A percentile compares a stretch with the other conserved stretches of the same genome.
Conservation (phyloP, 2,888 invertebrate species). For the Nasonovia ribisnigri region DNA sequence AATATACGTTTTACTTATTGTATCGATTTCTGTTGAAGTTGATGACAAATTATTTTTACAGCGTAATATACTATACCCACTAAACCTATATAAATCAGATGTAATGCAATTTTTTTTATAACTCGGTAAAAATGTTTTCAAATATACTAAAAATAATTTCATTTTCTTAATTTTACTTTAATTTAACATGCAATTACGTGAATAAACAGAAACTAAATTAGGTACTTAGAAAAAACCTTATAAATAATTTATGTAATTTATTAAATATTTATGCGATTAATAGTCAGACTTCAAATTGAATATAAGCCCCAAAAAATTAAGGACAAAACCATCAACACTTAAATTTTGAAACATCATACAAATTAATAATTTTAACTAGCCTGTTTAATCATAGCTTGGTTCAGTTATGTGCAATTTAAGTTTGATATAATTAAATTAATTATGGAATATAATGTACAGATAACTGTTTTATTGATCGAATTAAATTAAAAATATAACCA, state of each 20-base stretch:
- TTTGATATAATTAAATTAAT: no score
- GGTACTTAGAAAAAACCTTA: background rate
- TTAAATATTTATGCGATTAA: background rate
- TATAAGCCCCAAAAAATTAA: background rate
- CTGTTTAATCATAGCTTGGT: no score
- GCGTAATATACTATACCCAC: background rate
- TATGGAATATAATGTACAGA: background rate
- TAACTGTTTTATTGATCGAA: background rate
- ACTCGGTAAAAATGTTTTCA: background rate
- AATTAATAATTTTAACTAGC: no score
- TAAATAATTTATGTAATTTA: background rate
- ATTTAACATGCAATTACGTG: background rate
- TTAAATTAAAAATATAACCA: background rate
- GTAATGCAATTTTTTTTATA: background rate
- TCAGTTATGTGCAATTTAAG: no score
- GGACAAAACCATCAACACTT: no score
- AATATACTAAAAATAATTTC: background rate
- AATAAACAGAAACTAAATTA: background rate
- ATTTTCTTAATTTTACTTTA: no score
- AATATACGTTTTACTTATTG: background rate
- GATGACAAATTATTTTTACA: constrained; percentile 2
- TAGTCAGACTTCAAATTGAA: background rate
- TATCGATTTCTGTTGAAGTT: background rate
- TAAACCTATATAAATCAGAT: background rate
- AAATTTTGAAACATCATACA: no score